Conservation (phyloP, 2,888 invertebrate genomes). For the Serrognathus titanus region DNA sequence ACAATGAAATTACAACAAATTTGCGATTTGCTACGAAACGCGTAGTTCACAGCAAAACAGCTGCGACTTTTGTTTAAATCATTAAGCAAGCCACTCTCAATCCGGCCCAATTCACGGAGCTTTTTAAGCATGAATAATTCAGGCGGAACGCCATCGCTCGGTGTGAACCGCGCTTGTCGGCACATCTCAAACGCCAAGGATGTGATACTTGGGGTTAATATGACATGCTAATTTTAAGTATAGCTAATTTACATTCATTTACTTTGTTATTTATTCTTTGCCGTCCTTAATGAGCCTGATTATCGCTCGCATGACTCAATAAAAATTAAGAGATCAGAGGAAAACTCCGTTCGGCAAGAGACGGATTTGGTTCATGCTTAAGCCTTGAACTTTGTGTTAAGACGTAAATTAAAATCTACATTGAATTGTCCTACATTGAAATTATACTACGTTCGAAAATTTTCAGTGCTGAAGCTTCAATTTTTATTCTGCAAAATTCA, state of each 20-base stretch:
- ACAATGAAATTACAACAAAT: background rate
- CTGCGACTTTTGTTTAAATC: conserved; percentile 26
- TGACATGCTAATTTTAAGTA: conserved; percentile 49
- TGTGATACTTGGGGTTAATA: conserved; percentile 43
- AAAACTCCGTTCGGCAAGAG: background rate
- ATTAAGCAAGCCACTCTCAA: conserved; percentile 25
- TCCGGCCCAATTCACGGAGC: conserved; percentile 25
- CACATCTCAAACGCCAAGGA: conserved; percentile 36
- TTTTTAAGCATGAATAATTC: conserved; percentile 28
- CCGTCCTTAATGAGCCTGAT: conserved; percentile 38
- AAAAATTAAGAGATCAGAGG: conserved; percentile 12
- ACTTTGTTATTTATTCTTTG: conserved; percentile 35
- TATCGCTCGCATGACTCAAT: conserved; percentile 20
- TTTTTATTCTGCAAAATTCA: no score
- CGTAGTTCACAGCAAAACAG: conserved; percentile 18
- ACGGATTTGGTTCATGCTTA: background rate
- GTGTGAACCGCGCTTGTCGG: conserved; percentile 26
- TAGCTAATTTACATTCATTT: conserved; percentile 50
- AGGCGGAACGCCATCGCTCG: conserved; percentile 19
- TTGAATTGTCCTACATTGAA: no score
- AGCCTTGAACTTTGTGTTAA: background rate
- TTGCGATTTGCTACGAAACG: background rate
- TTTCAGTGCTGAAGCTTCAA: no score
- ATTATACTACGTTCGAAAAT: no score
- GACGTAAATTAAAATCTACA: no score